Evolutionary conservation across 2,113 vertebrate species (phyloP).

Genomic region (Tauraco erythrolophus): DNA sequence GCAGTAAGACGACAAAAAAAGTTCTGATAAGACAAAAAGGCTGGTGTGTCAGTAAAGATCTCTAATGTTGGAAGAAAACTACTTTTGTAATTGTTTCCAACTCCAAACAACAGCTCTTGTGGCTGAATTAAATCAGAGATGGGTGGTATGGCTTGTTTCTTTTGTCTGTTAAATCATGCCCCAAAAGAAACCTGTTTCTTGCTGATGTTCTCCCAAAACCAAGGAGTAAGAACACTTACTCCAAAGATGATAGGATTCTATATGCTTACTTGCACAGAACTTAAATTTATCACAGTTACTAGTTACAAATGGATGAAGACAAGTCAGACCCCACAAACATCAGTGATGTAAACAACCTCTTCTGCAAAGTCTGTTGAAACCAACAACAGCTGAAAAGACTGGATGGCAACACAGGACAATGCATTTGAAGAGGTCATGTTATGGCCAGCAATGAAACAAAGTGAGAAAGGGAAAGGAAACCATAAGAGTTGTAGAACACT

Average conservation of each 20-base stretch:
- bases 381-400: neutral
- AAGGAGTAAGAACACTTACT: neutral
- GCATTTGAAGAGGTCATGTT: neutral
- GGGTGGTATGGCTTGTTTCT: neutral
- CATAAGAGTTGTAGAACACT: no score
- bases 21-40: neutral
- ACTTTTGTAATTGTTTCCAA: neutral
- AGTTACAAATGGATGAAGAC: conserved; percentile 8
- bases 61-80: neutral
- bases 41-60: neutral
- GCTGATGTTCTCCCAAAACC: neutral
- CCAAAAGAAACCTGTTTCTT: neutral
- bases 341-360: neutral
- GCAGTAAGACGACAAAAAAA: neutral
- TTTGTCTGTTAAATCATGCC: neutral
- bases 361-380: neutral
- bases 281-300: neutral
- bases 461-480: neutral
- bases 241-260: neutral
- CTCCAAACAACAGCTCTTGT: neutral
- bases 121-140: neutral
- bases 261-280: neutral
- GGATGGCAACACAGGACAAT: neutral
- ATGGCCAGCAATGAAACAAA: neutral
- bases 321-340: conserved; percentile 1